These are phyloP conservation scores for Sycobia sp. DNA, from an alignment of 1,140 invertebrate species.

Conservation along the genomic window DNA sequence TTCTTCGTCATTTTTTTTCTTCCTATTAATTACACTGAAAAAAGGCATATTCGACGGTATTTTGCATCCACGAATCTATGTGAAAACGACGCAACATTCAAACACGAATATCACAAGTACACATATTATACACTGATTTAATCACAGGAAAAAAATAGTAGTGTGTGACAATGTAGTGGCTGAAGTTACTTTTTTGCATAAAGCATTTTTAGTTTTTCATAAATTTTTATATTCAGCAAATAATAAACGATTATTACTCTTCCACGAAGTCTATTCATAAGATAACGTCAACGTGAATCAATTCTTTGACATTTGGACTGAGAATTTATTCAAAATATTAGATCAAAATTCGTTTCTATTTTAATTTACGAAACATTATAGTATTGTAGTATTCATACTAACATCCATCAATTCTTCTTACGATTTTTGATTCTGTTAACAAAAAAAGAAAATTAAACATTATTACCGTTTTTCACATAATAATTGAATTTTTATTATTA, in stretches of 20 bases:
- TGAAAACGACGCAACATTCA: conserved; percentile 16
- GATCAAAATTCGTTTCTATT: too few relatives aligned
- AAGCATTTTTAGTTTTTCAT: background rate
- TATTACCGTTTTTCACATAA: too few relatives aligned
- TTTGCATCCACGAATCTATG: background rate
- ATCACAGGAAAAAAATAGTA: background rate
- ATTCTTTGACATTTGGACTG: too few relatives aligned
- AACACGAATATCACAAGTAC: conserved; percentile 23
- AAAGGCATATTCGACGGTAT: conserved; percentile 15
- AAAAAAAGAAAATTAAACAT: too few relatives aligned
- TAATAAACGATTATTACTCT: background rate
- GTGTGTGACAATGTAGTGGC: background rate
- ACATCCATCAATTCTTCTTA: too few relatives aligned
- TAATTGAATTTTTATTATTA: too few relatives aligned
- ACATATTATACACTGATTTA: conserved; percentile 7
- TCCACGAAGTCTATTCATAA: background rate
- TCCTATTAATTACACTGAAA: background rate
- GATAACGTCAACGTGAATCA: background rate
- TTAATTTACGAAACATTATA: too few relatives aligned
- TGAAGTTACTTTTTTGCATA: background rate
- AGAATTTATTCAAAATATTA: too few relatives aligned
- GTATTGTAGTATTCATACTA: too few relatives aligned
- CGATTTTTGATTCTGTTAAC: too few relatives aligned
- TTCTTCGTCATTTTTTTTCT: background rate
- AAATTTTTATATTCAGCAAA: background rate